Conservation (phyloP, 2,888 invertebrate species). For the Spodoptera picta region DNA sequence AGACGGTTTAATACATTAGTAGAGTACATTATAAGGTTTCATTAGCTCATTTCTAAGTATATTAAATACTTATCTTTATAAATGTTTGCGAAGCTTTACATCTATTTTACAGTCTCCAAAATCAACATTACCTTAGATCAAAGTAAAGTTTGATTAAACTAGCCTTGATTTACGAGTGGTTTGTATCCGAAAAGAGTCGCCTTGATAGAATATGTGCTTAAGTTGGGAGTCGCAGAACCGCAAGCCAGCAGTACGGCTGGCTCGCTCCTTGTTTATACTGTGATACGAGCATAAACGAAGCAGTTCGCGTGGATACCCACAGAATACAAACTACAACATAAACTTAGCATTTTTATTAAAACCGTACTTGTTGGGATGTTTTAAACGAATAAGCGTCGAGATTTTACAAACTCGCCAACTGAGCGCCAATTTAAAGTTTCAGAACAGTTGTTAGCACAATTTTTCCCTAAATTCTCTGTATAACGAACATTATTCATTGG, state of each 20-base stretch:
- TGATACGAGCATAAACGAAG: conserved; percentile 31
- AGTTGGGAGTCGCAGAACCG: conserved; percentile 25
- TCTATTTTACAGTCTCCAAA: neutral
- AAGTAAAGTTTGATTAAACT: conserved; percentile 15
- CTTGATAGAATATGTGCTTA: conserved; percentile 26
- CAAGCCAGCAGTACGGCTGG: conserved; percentile 27
- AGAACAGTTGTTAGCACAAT: conserved; percentile 59
- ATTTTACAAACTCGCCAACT: conserved; percentile 45
- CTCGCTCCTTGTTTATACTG: conserved; percentile 29
- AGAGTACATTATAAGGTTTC: neutral
- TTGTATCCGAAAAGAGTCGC: conserved; percentile 18
- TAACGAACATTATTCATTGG: conserved; percentile 62
- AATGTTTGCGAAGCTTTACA: conserved; percentile 2
- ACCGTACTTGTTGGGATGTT: conserved; percentile 36
- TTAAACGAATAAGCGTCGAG: conserved; percentile 57
- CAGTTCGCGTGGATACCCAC: conserved; percentile 15
- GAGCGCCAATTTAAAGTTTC: conserved; percentile 68
- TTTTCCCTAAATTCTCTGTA: conserved; percentile 54
- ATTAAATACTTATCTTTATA: conserved; percentile 3
- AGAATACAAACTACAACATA: conserved; percentile 32
- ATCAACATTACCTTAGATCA: conserved; percentile 2
- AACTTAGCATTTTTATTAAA: conserved; percentile 44
- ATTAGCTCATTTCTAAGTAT: neutral
- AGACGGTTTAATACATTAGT: no score
- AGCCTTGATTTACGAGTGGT: conserved; percentile 14